Conservation (phyloP, 23 tunicate species). For the Phallusia fumigata region DNA sequence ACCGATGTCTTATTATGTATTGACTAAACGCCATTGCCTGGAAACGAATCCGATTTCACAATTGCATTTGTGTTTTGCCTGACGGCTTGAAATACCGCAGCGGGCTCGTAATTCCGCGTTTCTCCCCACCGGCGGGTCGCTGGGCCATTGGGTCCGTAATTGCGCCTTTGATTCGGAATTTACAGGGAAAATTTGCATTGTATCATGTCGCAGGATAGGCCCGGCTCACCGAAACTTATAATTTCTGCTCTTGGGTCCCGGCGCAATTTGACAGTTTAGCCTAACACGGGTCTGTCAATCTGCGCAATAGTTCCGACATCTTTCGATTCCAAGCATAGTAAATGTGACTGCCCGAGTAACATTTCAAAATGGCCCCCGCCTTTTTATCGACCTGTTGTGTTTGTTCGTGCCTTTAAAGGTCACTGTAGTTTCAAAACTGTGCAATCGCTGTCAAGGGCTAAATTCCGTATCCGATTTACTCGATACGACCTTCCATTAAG, state of each 20-base stretch:
- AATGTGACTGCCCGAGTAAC: too few species aligned
- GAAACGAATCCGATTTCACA: not conserved
- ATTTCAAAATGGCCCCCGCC: too few species aligned
- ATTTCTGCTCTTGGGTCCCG: not conserved
- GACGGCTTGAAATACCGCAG: not conserved
- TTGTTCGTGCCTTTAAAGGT: too few species aligned
- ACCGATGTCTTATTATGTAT: too few species aligned
- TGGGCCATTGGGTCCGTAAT: not conserved
- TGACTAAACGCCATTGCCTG: too few species aligned
- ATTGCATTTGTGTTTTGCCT: not conserved
- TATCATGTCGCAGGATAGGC: conserved; percentile 1
- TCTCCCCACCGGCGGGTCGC: not conserved
- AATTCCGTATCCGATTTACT: too few species aligned
- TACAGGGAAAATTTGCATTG: not conserved
- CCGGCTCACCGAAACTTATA: not conserved
- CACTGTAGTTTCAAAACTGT: too few species aligned
- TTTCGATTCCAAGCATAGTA: too few species aligned
- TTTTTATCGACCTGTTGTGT: too few species aligned
- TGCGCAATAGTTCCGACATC: too few species aligned
- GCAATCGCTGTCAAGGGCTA: too few species aligned
- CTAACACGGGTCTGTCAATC: not conserved
- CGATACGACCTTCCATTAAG: too few species aligned
- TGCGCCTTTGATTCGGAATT: not conserved
- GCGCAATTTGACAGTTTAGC: not conserved
- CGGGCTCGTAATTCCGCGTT: not conserved